A percentile compares a stretch with the other conserved stretches of the same genome.
Conservation (phyloP, 2,797 vertebrate genomes). For the Amniataba percoides region DNA sequence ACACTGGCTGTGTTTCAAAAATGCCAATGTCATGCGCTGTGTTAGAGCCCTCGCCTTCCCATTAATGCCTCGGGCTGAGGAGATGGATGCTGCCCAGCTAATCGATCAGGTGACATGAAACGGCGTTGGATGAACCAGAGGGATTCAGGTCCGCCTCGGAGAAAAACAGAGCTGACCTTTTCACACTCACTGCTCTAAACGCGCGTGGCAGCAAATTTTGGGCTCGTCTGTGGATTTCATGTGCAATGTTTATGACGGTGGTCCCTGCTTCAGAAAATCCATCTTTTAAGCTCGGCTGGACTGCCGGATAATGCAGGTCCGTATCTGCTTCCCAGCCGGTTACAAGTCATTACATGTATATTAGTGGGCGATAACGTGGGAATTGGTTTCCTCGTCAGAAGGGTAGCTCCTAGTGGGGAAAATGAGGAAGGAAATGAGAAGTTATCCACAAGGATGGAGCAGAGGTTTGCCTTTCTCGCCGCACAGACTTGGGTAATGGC, state of each 20-base stretch:
- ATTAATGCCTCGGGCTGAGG: slow-evolving; percentile 42
- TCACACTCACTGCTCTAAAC: slow-evolving; percentile 69
- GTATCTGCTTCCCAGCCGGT: slow-evolving; percentile 56
- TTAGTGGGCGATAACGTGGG: slow-evolving; percentile 68
- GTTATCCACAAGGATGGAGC: slow-evolving; percentile 59
- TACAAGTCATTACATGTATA: slow-evolving; percentile 75
- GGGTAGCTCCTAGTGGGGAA: slow-evolving; percentile 66
- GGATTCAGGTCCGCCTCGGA: slow-evolving; percentile 44
- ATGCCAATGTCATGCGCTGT: slow-evolving; percentile 34
- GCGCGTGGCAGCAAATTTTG: slow-evolving; percentile 54
- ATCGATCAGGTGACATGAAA: slow-evolving; percentile 56
- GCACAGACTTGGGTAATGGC: slow-evolving; percentile 40
- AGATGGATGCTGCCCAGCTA: slow-evolving; percentile 55
- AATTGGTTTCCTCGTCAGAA: slow-evolving; percentile 70
- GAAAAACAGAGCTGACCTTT: slow-evolving; percentile 72
- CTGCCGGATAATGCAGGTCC: slow-evolving; percentile 50
- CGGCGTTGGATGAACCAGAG: slow-evolving; percentile 38
- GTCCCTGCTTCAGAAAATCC: slow-evolving; percentile 40
- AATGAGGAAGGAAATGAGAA: slow-evolving; percentile 70
- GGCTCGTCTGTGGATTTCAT: slow-evolving; percentile 58
- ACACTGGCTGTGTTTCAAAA: slow-evolving; percentile 46
- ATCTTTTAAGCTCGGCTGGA: slow-evolving; percentile 51
- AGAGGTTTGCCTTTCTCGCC: slow-evolving; percentile 35
- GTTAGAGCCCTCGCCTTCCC: slow-evolving; percentile 39
- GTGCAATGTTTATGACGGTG: slow-evolving; percentile 55